Base-by-base conservation (phyloP, 2,888 invertebrate genomes). In the Thymelicus lineola region DNA sequence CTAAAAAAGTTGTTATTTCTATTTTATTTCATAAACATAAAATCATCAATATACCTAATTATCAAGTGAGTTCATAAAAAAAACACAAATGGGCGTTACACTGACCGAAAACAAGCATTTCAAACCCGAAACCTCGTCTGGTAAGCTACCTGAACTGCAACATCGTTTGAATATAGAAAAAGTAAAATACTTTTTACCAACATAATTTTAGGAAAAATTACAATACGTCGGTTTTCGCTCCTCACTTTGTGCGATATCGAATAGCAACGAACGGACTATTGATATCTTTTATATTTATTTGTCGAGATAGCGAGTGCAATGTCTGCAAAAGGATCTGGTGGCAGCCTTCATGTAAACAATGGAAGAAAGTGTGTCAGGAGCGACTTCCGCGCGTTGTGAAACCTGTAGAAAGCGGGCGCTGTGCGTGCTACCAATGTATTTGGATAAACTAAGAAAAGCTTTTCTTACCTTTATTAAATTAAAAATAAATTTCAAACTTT, bases 301-400 rank as follows among this genome's bases (percentile, higher is more conserved):
- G 36, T 5, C 6, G 15, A 38, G 0, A 58, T 10, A 15, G 38
- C 58, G 17, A 38, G 7, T 58, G 58, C 58, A 58, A 58, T 38
- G 58, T 36, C 58, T 66, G 59, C 60, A 60, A 60, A 66, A 66
- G 66, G 66, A 66, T 38, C 48, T 60, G 38, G 53, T 50, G 12
- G 62, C 36, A 63, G 62, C 50, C 62, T 50, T 20, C 60, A 53
- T 60, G 78, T 80, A 80, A 80, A 82, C 84, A 86, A 85, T 78
- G 81, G 77, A 81, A 78, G 86, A 88, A 88, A 88, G 88, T 86
- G 83, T 83, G 86, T 78, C 87, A 84, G 79, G 74, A 73, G 74
- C 68, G 72, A 71, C 77, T 74, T 75, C 74, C 75, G 77, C 75
- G 78, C 73, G 74, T 79, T 79, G 81, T 77, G 79, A 80, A 80